Conservation (phyloP, 2,113 vertebrate genomes). For the Chloebia gouldiae region DNA sequence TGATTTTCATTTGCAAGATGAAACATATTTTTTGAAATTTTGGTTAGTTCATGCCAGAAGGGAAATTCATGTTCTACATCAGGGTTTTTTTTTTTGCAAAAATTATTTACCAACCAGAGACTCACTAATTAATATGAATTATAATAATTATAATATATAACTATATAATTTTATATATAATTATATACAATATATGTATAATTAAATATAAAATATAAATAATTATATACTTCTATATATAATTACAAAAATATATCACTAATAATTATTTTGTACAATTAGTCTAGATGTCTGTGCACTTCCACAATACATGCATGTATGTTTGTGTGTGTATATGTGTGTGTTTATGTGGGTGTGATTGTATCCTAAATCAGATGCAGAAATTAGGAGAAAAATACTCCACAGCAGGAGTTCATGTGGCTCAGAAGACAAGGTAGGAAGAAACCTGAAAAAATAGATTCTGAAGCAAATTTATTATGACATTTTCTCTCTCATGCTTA, state of each 20-base stretch:
- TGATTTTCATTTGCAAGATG: neutral
- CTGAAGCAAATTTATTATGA: neutral
- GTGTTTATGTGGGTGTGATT: neutral
- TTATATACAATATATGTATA: no score
- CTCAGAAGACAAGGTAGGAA: neutral
- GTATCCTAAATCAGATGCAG: neutral
- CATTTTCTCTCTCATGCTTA: neutral
- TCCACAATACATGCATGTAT: neutral
- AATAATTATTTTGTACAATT: fast-evolving
- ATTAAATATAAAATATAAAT: no score
- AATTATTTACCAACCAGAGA: neutral
- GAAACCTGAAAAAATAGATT: neutral
- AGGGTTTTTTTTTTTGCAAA: neutral
- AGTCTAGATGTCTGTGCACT: neutral
- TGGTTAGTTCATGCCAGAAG: neutral
- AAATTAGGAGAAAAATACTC: neutral
- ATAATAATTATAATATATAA: no score
- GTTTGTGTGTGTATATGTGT: neutral
- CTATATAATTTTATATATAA: no score
- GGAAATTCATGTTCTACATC: neutral
- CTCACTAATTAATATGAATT: neutral
- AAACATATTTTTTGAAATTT: neutral
- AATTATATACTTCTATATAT: no score
- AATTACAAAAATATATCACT: no score
- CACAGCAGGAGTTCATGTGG: neutral